Evolutionary conservation across 2,113 vertebrate species (phyloP), one percentile per base, ranked within the genome.

Genomic region (Sinocyclocheilus rhinocerous): DNA sequence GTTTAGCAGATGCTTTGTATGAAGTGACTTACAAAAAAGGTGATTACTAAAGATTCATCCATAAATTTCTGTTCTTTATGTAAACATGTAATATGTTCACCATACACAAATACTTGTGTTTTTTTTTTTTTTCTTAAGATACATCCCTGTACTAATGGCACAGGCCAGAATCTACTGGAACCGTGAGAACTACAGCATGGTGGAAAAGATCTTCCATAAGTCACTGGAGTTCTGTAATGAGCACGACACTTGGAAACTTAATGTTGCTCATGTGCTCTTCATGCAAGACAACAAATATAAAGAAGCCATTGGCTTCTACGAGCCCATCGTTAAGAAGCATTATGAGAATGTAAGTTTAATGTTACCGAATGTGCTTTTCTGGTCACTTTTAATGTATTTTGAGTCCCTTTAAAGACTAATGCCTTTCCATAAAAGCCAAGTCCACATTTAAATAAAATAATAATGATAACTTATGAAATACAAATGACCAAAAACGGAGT

Each of bases 81-180:
- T 18, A 26, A 15, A 26, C 18, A 6, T 8, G 24, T 55, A 57
- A 78, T 20, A 33, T 36, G 16, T 18, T 33, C 24, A 2, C 6
- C 10, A 11, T 33, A 22, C 57, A 1, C 29, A 78, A 20, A 52
- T 55, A 20, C 9, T 18, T 55, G 18, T 9, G 7, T 55, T 52
- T 67, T 11, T 83, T 55, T 52, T 67, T 11, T 83, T 50, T 8
- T 83, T 50, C 61, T 88, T 89, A 29, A 94, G 96, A 90, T 99
- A 98, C 36, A 92, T 99, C 20, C 96, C 97, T 0, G 95, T 98
- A 24, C 91, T 99, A 86, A 99, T 99, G 97, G 96, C 96, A 11
- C 97, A 99, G 91, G 96, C 97, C 13, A 98, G 97, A 90, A 97
- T 99, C 93, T 99, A 98, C 89, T 99, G 98, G 98, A 97, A 98